phyloP scores from a whole-genome alignment of 2,888 invertebrate genomes.

The Phyllotreta striolata region DNA sequence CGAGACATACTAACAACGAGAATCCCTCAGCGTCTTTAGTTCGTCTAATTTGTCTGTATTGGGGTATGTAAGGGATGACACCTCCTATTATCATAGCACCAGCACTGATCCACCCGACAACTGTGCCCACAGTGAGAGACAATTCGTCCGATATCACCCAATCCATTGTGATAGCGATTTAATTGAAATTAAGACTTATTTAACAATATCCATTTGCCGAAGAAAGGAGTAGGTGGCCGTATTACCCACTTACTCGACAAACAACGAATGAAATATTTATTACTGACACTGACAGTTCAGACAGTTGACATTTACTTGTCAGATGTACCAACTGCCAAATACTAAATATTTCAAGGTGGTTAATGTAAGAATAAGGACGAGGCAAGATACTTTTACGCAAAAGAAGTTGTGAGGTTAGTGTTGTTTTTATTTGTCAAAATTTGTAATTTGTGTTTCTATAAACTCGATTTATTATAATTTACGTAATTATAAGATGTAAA shows the following conservation, averaged over 20 bases:
- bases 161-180: constrained; percentile 66
- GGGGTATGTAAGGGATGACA: constrained; percentile 94
- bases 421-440: constrained; percentile 6
- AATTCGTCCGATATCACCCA: constrained; percentile 81
- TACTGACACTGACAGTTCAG: no score
- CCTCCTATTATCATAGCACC: constrained; percentile 95
- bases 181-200: constrained; percentile 23
- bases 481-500: background rate
- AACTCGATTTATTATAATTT: background rate
- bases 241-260: background rate
- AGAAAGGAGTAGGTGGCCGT: constrained; percentile 14
- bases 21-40: constrained; percentile 97
- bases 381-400: no score
- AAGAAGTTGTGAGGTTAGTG: constrained; percentile 3
- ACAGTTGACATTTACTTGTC: no score
- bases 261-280: no score
- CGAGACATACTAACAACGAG: constrained; percentile 95
- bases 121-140: constrained; percentile 76
- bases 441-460: background rate
- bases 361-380: no score
- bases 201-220: constrained; percentile 15
- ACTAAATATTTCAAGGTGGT: no score
- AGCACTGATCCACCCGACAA: constrained; percentile 82
- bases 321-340: background rate
- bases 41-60: constrained; percentile 90